These are phyloP conservation scores for Chaetoderma sp. DNA, from an alignment of 2,888 invertebrate species.

Conservation along the genomic window DNA sequence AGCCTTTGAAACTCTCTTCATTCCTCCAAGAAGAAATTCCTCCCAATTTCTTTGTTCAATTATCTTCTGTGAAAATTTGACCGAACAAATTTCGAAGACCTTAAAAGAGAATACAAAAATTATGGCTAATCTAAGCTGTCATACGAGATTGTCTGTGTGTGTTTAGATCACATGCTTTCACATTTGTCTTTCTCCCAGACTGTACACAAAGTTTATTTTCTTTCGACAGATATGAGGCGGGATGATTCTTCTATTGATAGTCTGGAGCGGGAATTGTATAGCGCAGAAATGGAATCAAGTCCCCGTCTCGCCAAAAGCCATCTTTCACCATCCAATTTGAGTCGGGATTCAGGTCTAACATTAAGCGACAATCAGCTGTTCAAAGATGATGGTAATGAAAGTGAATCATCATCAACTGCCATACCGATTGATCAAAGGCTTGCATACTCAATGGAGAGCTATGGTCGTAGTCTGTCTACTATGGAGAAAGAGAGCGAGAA, in stretches of 20 bases:
- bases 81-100: too few relatives aligned
- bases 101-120: too few relatives aligned
- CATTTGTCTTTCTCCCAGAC: not conserved
- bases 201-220: not conserved
- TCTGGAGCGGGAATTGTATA: slow-evolving; percentile 74
- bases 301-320: slow-evolving; percentile 77
- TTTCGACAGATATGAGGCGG: slow-evolving; percentile 57
- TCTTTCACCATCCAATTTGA: slow-evolving; percentile 78
- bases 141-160: too few relatives aligned
- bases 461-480: slow-evolving; percentile 27
- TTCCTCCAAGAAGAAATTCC: too few relatives aligned
- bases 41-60: too few relatives aligned
- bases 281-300: slow-evolving; percentile 50
- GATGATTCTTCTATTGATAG: slow-evolving; percentile 80
- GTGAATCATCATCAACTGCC: not conserved
- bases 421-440: too few relatives aligned
- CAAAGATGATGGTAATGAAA: slow-evolving; percentile 65
- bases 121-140: too few relatives aligned
- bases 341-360: slow-evolving; percentile 87
- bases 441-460: too few relatives aligned
- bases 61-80: too few relatives aligned
- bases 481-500: not conserved
- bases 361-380: slow-evolving; percentile 88
- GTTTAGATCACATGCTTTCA: too few relatives aligned
- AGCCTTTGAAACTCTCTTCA: too few relatives aligned